Base-by-base conservation (phyloP, 2,888 invertebrate species). In the Micoletzkya japonica region DNA sequence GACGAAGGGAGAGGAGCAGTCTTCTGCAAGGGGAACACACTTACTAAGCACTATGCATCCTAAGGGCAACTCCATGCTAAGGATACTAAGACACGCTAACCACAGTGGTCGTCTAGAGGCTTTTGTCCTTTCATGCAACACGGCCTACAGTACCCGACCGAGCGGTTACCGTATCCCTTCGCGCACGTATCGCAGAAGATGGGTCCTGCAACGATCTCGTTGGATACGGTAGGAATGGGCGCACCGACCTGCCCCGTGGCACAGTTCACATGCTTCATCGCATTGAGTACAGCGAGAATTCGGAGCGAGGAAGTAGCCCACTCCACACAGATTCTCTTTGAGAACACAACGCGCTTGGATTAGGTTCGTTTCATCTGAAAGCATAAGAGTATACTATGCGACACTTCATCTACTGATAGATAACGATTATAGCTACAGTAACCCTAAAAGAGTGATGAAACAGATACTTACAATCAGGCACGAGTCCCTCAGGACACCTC, bases 341-440 rank as follows among this genome's bases (percentile, higher is more conserved):
- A 80, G 74, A 52, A 85, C 77, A 63, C 84, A 84, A 20, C 78
- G 72, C 0, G 84, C 83, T 76, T 84, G 84, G 32, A 83, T 74
- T 61, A 79, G 72, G 70, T 82, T 81, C n/a, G 76, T 71, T 70
- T 81, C 79, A 50, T 83, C 84, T 84, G 74, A 28, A 78, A 74
- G 39, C 17, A 39, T 17, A 7, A 39, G n/a, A 59, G 26, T 7
- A 17, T 30, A 20, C 32, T 56, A 0, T 26, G 24, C 1, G 7
- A 28, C 54, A 10, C 54, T 26, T 17, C 24, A 14, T 26, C 28
- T 17, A 44, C 39, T 39, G 39, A 10, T 39, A 7, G 17, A 17
- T 10, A 39, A 39, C 17, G 17, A 39, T 39, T 10, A 39, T 39
- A 10, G 39, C 39, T 39, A 39, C 17, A 10, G 17, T 39, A 17